A percentile compares a stretch with the other conserved stretches of the same genome.
These are phyloP conservation scores for Pholis gunnellus DNA, from an alignment of 2,113 vertebrate genomes.

Conservation along the genomic window DNA sequence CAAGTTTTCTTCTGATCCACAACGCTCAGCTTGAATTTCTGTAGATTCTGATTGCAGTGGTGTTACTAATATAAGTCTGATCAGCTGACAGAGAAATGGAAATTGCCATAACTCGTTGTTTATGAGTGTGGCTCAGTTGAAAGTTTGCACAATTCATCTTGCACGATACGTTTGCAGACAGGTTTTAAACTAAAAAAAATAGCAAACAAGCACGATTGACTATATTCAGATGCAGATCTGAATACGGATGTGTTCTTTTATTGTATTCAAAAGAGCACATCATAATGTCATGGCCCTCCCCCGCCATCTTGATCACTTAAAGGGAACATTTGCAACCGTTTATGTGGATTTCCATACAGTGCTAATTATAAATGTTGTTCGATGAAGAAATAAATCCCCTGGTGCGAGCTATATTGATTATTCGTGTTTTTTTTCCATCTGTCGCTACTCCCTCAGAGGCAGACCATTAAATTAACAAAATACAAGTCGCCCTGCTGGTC, in stretches of 20 bases:
- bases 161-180: neutral
- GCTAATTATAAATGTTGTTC: too few relatives aligned
- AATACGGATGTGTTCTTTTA: neutral
- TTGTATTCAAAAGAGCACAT: neutral
- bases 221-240: neutral
- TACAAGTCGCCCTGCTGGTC: too few relatives aligned
- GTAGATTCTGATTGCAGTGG: neutral
- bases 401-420: too few relatives aligned
- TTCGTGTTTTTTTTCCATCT: too few relatives aligned
- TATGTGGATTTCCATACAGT: too few relatives aligned
- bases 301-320: neutral
- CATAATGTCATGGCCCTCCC: neutral
- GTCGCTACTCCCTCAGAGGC: too few relatives aligned
- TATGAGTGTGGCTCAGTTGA: slow-evolving; percentile 6
- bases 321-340: too few relatives aligned
- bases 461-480: too few relatives aligned
- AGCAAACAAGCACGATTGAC: neutral
- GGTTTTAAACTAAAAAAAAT: neutral
- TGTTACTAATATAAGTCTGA: neutral
- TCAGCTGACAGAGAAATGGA: slow-evolving; percentile 13
- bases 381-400: too few relatives aligned
- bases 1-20: neutral
- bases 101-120: slow-evolving; percentile 3
- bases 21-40: too few relatives aligned
- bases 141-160: neutral